Evolutionary conservation across 2,888 invertebrate genomes (phyloP).

Genomic region (Epirrita christyi): DNA sequence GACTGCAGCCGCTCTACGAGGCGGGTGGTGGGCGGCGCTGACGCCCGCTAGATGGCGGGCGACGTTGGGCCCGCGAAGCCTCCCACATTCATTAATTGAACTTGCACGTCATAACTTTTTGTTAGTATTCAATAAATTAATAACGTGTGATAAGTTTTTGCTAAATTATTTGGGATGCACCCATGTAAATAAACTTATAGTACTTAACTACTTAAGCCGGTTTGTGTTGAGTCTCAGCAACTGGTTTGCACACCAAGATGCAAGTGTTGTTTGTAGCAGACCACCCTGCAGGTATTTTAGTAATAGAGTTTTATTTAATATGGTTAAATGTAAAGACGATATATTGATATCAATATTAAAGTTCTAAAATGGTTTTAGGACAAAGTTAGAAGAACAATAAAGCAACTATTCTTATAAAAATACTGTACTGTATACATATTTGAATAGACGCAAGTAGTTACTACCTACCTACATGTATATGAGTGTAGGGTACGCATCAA

Average conservation of each 20-base stretch:
- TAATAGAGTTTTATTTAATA: too few species aligned
- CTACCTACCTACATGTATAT: too few species aligned
- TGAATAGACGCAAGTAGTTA: too few species aligned
- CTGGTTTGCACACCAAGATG: conserved; percentile 31
- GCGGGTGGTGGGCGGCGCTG: conserved; percentile 73
- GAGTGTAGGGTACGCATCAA: too few species aligned
- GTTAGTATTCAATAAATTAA: conserved; percentile 62
- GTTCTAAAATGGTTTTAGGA: too few species aligned
- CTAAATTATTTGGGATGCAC: conserved; percentile 41
- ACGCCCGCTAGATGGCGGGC: conserved; percentile 81
- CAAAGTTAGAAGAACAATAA: too few species aligned
- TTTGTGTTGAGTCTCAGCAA: conserved; percentile 28
- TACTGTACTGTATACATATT: too few species aligned
- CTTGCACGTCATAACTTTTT: conserved; percentile 77
- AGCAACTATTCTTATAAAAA: too few species aligned
- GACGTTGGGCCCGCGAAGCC: conserved; percentile 71
- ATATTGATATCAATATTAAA: too few species aligned
- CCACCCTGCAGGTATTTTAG: too few species aligned
- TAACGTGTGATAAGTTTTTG: conserved; percentile 44
- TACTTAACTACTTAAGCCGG: conserved; percentile 24
- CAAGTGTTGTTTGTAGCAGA: too few species aligned
- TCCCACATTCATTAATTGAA: conserved; percentile 80
- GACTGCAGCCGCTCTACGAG: conserved; percentile 48
- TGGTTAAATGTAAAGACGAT: too few species aligned
- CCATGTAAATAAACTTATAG: conserved; percentile 31